Evolutionary conservation across 1,140 invertebrate species (phyloP).

Genomic region (Sycobia sp.): DNA sequence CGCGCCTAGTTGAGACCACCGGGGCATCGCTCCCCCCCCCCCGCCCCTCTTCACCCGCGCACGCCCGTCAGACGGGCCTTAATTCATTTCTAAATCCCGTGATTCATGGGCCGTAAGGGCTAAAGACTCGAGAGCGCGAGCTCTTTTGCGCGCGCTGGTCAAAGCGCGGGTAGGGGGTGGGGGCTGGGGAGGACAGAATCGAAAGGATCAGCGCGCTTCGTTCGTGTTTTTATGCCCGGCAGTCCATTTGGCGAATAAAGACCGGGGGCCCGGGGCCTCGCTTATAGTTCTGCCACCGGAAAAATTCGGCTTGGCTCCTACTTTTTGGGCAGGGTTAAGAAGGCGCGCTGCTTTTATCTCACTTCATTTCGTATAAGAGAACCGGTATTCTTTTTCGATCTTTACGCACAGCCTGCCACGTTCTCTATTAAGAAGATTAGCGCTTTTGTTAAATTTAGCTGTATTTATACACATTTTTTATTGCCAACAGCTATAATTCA

Average conservation of each 20-base stretch:
- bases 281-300: background rate
- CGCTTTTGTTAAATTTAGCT: background rate
- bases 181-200: no score
- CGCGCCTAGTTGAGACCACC: conserved; percentile 47
- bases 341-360: no score
- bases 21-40: conserved; percentile 6
- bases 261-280: background rate
- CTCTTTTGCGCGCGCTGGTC: background rate
- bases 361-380: no score
- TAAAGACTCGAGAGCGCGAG: background rate
- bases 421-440: no score
- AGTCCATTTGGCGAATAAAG: conserved; percentile 27
- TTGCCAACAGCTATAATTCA: no score
- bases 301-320: conserved; percentile 10
- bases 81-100: conserved; percentile 56
- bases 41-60: no score
- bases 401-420: no score
- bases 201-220: no score
- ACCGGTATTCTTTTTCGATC: no score
- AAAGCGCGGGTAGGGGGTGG: background rate
- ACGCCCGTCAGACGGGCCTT: no score
- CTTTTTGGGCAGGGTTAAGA: conserved; percentile 9
- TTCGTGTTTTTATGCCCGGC: background rate
- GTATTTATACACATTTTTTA: no score
- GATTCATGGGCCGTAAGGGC: conserved; percentile 46